These are phyloP conservation scores for Drosophila planitibia DNA, from an alignment of 2,888 invertebrate genomes.

Conservation along the genomic window DNA sequence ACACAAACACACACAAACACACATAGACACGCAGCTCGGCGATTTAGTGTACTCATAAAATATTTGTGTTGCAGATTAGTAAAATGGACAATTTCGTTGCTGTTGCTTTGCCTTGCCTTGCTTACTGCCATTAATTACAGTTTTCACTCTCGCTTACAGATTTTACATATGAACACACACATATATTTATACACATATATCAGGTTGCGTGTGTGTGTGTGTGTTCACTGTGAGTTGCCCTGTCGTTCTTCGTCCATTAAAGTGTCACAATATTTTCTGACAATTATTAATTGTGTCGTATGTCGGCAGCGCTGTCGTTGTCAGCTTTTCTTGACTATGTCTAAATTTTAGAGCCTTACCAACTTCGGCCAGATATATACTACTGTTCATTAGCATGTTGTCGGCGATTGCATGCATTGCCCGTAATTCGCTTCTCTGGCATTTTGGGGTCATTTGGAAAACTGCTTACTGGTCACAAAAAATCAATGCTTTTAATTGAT, in stretches of 20 bases:
- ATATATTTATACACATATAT: not conserved
- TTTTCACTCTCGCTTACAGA: slow-evolving; percentile 62
- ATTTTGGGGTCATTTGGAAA: slow-evolving; percentile 38
- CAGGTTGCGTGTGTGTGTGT: not conserved
- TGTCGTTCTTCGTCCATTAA: slow-evolving; percentile 26
- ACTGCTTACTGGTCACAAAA: not conserved
- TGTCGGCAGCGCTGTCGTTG: slow-evolving; percentile 51
- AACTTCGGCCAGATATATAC: slow-evolving; percentile 25
- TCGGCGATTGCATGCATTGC: slow-evolving; percentile 32
- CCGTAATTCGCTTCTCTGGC: slow-evolving; percentile 50
- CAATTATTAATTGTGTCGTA: slow-evolving; percentile 78
- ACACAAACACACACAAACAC: slow-evolving; percentile 10
- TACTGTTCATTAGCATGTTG: slow-evolving; percentile 52
- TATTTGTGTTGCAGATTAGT: slow-evolving; percentile 78
- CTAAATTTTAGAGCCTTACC: slow-evolving; percentile 24
- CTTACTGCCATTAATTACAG: slow-evolving; percentile 73
- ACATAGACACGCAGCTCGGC: slow-evolving; percentile 15
- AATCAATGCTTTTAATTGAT: not conserved
- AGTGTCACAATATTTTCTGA: slow-evolving; percentile 57
- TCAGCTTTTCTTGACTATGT: slow-evolving; percentile 16
- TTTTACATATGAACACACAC: slow-evolving; percentile 25
- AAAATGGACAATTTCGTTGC: slow-evolving; percentile 74
- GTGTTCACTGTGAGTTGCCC: not conserved
- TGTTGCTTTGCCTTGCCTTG: slow-evolving; percentile 1
- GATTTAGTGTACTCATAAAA: slow-evolving; percentile 68